Percentiles rank a stretch among this genome's conserved stretches.
Conservation (phyloP, 37 sponge, comb jelly and placozoan genomes). For the Hexactinellida sp. region DNA sequence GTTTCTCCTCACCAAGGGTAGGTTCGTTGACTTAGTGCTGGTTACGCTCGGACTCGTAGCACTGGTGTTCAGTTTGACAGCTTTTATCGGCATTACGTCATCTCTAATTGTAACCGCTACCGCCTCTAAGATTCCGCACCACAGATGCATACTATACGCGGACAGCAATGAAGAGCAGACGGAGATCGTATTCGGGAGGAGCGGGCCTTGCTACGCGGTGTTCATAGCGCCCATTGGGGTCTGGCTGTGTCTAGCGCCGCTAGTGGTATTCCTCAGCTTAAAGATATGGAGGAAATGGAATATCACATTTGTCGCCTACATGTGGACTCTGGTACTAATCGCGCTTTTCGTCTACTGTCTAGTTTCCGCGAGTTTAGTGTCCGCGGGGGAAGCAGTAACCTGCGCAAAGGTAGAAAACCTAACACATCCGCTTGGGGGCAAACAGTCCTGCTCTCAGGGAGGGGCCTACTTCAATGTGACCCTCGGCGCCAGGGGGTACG, state of each 20-base stretch:
- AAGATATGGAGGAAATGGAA: slow-evolving; percentile 13
- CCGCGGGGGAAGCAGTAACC: neutral
- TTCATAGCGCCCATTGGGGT: neutral
- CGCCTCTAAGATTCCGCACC: neutral
- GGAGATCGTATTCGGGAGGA: neutral
- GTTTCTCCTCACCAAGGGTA: neutral
- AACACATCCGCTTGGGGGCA: neutral
- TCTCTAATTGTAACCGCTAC: neutral
- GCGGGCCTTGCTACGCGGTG: neutral
- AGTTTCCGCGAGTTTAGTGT: neutral
- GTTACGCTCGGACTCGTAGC: neutral
- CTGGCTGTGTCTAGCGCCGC: neutral
- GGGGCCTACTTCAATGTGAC: slow-evolving; percentile 1
- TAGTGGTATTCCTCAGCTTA: neutral
- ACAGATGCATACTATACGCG: neutral
- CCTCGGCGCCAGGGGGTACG: neutral
- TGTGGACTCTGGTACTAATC: neutral
- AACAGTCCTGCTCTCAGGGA: slow-evolving; percentile 13
- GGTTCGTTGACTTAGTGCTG: neutral
- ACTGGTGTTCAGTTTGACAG: neutral
- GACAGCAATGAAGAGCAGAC: neutral
- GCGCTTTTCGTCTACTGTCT: neutral
- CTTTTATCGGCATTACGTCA: slow-evolving; percentile 11
- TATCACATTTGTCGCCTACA: neutral
- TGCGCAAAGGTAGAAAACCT: neutral